A percentile compares a stretch with the other conserved stretches of the same genome.
Conservation (phyloP, 2,113 vertebrate genomes). For the Microcebus murinus region DNA sequence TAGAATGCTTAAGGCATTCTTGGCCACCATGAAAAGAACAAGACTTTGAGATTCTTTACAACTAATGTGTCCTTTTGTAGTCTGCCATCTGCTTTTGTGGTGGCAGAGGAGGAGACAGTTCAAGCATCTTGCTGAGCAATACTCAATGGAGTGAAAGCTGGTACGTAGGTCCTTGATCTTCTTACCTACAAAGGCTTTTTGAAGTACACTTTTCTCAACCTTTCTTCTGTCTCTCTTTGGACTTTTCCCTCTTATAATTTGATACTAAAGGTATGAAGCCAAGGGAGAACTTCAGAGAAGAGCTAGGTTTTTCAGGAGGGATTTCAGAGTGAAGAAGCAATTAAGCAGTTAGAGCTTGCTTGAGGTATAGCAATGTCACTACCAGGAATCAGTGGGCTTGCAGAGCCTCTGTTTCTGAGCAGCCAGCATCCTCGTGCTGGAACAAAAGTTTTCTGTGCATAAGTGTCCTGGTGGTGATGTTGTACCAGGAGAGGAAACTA, state of each 20-base stretch:
- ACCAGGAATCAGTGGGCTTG: background rate
- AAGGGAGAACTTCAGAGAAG: slow-evolving; percentile 45
- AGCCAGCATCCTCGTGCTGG: background rate
- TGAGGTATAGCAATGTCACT: background rate
- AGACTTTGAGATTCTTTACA: slow-evolving; percentile 60
- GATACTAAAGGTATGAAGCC: background rate
- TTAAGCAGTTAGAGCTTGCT: background rate
- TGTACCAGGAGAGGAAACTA: background rate
- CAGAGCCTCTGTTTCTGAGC: background rate
- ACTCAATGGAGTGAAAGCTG: slow-evolving; percentile 42
- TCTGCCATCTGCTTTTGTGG: slow-evolving; percentile 65
- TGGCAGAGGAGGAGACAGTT: slow-evolving; percentile 16
- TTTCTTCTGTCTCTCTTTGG: slow-evolving; percentile 54
- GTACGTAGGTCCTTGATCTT: slow-evolving; percentile 49
- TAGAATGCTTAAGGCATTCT: slow-evolving; percentile 31
- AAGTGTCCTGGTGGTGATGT: background rate
- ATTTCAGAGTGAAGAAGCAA: slow-evolving; percentile 51
- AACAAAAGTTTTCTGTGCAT: background rate
- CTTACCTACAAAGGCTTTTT: slow-evolving; percentile 55
- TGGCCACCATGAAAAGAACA: slow-evolving; percentile 6
- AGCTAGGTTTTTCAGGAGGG: slow-evolving; percentile 11
- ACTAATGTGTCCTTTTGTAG: slow-evolving; percentile 42
- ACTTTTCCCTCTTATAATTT: slow-evolving; percentile 43
- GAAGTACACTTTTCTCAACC: slow-evolving; percentile 48
- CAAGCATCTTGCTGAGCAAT: slow-evolving; percentile 52